These are phyloP conservation scores for Acanthiza pusilla DNA, from an alignment of 2,797 vertebrate species.

Conservation along the genomic window DNA sequence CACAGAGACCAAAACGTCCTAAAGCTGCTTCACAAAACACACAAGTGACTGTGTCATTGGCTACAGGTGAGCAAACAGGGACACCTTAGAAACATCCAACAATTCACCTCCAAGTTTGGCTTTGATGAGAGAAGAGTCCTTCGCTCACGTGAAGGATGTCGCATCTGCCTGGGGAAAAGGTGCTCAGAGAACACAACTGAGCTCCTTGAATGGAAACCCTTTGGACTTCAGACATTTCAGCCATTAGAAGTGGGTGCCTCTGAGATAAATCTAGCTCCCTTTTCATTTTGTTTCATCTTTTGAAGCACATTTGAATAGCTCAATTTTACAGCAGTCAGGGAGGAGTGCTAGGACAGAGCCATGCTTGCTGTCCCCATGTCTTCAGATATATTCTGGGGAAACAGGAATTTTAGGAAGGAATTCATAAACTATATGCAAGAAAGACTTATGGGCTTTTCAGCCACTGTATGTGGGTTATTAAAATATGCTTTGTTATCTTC, in stretches of 20 bases:
- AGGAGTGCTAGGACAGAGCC: background rate
- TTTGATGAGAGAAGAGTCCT: background rate
- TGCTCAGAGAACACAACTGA: accelerated
- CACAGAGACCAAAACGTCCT: background rate
- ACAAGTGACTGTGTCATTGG: accelerated
- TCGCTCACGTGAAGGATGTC: background rate
- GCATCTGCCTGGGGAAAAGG: background rate
- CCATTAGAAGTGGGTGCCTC: background rate
- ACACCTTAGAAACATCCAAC: background rate
- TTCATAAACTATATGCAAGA: background rate
- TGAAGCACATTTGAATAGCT: slow-evolving; percentile 43
- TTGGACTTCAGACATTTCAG: slow-evolving; percentile 17
- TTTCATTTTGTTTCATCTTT: slow-evolving; percentile 21
- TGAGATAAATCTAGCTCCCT: background rate
- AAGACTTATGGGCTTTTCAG: background rate
- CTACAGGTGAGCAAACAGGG: background rate
- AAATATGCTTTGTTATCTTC: slow-evolving; percentile 48
- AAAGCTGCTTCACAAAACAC: background rate
- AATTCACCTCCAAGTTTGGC: background rate
- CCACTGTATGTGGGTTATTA: slow-evolving; percentile 22
- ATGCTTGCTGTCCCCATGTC: background rate
- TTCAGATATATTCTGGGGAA: background rate
- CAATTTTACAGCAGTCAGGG: background rate
- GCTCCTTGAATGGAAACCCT: background rate
- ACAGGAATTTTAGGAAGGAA: slow-evolving; percentile 1